Evolutionary conservation across 2,888 invertebrate species (phyloP), one percentile per base, ranked within the genome.

Genomic region (Digitonthophagus gazella): DNA sequence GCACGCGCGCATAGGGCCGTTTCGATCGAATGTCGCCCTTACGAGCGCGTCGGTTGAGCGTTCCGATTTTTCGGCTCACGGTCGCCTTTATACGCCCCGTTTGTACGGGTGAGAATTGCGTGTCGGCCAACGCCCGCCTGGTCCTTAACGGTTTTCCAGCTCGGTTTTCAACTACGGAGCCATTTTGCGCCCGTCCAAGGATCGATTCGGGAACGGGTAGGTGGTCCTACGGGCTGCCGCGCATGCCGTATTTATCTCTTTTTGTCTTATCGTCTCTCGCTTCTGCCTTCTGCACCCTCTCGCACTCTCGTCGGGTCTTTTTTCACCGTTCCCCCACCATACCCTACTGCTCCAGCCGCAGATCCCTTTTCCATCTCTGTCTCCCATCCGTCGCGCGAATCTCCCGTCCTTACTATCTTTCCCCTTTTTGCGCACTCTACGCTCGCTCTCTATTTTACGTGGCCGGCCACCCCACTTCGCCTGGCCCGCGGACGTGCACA

Each of bases 241-340:
- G 82, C 82, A 82, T 82, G 80, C 79, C 79, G 80, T 82, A 77
- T 83, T 82, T 83, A 82, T 82, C 82, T 82, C 82, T 82, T 83
- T 83, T 83, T 82, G 82, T 82, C 82, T 82, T 82, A 81, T 77
- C 78, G 78, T 81, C 82, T 81, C 82, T 81, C 79, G 76, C 77
- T 75, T 77, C 77, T 75, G 78, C 79, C 78, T 75, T 73, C 73
- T 72, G 71, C 72, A 67, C 71, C 71, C 69, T 74, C 69, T 71
- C 74, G 72, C 68, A 67, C 72, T 64, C 70, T 72, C 67, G 71
- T 71, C 68, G 67, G 28, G 66, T 70, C 70, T 68, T 67, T 69
- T 65, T 69, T 65, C 64, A 57, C 64, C 67, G 57, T 19, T 66
- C 66, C 61, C 69, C 72, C 68, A 61, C 69, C 63, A 65, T 67